Evolutionary conservation across 2,113 vertebrate species (phyloP).

Genomic region (Chionodraco myersi): DNA sequence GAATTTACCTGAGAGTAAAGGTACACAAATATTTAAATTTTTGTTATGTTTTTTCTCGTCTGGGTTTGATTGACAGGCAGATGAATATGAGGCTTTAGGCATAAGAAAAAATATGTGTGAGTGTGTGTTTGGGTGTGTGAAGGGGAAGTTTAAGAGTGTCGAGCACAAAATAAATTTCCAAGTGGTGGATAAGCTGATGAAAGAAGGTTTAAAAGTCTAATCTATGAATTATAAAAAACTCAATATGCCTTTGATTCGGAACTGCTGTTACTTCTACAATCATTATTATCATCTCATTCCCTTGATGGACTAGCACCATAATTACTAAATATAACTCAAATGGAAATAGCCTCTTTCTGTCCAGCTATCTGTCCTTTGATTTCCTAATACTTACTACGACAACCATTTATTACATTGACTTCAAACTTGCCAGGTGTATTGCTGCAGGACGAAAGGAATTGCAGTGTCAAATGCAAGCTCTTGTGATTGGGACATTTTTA

Average conservation of each 20-base stretch:
- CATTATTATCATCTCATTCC: not conserved
- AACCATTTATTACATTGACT: no score
- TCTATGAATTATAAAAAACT: slow-evolving; percentile 18
- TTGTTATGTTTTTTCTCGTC: slow-evolving; percentile 1
- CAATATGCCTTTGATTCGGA: slow-evolving; percentile 10
- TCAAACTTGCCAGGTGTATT: no score
- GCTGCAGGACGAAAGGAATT: no score
- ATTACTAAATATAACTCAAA: not conserved
- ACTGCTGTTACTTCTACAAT: not conserved
- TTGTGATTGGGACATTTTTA: no score
- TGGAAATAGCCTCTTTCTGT: not conserved
- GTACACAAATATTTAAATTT: slow-evolving; percentile 62
- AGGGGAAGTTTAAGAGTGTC: not conserved
- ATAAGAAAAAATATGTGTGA: not conserved
- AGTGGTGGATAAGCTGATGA: slow-evolving; percentile 16
- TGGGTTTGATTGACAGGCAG: slow-evolving; percentile 65
- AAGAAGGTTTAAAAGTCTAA: slow-evolving; percentile 20
- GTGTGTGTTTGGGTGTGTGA: not conserved
- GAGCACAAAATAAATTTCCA: slow-evolving; percentile 23
- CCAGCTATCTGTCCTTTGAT: not conserved
- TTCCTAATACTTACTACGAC: no score
- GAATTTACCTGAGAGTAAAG: slow-evolving; percentile 64
- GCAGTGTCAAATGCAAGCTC: no score
- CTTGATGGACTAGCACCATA: not conserved
- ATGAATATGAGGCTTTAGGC: slow-evolving; percentile 63